Evolutionary conservation across 2,888 invertebrate genomes (phyloP).

Genomic region (Muschampia plurimacula): DNA sequence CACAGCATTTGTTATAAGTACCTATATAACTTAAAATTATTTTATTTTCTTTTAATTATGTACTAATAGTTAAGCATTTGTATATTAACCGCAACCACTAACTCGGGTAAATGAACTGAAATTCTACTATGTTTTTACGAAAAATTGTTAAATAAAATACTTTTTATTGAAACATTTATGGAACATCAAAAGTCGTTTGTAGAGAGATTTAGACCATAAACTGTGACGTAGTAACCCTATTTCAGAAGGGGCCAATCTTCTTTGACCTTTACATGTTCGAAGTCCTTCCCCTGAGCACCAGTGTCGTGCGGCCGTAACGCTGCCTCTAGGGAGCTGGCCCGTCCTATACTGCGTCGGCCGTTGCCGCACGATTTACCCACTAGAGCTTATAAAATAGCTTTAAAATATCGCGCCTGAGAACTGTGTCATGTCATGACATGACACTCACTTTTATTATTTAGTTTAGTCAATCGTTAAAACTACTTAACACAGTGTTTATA

Average conservation of each 20-base stretch:
- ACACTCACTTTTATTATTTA: no score
- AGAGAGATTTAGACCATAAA: conserved; percentile 57
- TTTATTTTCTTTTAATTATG: no score
- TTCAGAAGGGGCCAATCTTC: conserved; percentile 75
- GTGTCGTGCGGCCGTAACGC: conserved; percentile 68
- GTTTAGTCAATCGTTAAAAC: neutral
- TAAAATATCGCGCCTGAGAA: conserved; percentile 40
- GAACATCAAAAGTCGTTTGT: neutral
- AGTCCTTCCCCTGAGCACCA: conserved; percentile 63
- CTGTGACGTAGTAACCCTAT: conserved; percentile 73
- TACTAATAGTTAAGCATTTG: no score
- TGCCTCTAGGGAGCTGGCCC: conserved; percentile 67
- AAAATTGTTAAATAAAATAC: no score
- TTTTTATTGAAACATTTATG: no score
- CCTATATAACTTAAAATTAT: no score
- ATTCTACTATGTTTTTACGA: no score
- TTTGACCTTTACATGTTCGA: conserved; percentile 78
- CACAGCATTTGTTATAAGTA: no score
- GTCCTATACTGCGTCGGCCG: conserved; percentile 55
- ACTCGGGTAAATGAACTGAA: no score
- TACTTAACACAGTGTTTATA: neutral
- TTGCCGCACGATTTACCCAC: conserved; percentile 66
- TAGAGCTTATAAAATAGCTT: conserved; percentile 61
- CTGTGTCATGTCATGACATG: conserved; percentile 9
- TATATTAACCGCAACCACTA: no score